Percentiles rank a stretch among this genome's conserved stretches.
Evolutionary conservation across 2,888 invertebrate genomes (phyloP).

Genomic region (Drosophila fungiperda): DNA sequence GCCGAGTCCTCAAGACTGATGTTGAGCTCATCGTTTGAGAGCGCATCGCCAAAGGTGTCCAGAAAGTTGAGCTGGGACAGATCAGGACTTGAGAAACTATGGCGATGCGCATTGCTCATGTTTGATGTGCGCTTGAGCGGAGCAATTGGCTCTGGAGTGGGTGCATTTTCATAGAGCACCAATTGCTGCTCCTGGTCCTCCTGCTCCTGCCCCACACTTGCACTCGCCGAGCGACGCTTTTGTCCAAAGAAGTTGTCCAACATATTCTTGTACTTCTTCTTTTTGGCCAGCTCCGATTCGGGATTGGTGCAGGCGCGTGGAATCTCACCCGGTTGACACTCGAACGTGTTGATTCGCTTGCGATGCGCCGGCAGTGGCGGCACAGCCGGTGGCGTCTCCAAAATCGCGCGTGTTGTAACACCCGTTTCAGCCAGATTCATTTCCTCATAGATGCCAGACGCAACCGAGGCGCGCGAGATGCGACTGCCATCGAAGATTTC

Average conservation of each 20-base stretch:
- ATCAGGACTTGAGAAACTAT: constrained; percentile 85
- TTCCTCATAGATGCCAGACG: constrained; percentile 85
- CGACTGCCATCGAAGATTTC: constrained; percentile 83
- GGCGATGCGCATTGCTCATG: constrained; percentile 76
- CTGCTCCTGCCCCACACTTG: constrained; percentile 57
- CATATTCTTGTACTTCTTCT: constrained; percentile 82
- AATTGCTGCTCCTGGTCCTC: constrained; percentile 15
- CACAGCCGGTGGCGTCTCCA: constrained; percentile 64
- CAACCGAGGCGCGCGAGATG: constrained; percentile 82
- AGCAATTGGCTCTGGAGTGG: constrained; percentile 51
- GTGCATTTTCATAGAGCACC: constrained; percentile 65
- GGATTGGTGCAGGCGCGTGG: constrained; percentile 84
- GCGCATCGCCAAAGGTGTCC: constrained; percentile 76
- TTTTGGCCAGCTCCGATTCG: constrained; percentile 83
- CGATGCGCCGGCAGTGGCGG: constrained; percentile 83
- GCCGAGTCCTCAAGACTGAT: constrained; percentile 74
- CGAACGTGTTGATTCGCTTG: constrained; percentile 84
- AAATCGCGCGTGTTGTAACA: constrained; percentile 38
- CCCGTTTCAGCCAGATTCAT: constrained; percentile 79
- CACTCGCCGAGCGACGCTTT: constrained; percentile 73
- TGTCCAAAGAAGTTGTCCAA: constrained; percentile 82
- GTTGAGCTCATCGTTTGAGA: constrained; percentile 67
- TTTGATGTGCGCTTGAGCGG: constrained; percentile 31
- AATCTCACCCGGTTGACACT: constrained; percentile 71
- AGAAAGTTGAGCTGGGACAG: constrained; percentile 82